Evolutionary conservation across 1,140 invertebrate genomes (phyloP).

Genomic region (Stegodyphus mimosarum): DNA sequence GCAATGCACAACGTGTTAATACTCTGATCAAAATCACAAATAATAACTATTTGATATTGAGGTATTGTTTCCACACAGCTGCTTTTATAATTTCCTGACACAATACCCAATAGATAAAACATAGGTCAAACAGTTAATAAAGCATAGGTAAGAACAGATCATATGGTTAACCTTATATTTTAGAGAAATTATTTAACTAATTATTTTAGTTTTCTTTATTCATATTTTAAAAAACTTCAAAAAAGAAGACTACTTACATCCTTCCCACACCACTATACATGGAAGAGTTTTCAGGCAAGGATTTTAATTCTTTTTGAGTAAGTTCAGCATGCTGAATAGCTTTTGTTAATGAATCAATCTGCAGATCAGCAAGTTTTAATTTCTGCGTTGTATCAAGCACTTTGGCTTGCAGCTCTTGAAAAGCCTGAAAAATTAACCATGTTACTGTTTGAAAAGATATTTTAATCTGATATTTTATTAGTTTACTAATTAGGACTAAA

Average conservation of each 20-base stretch:
- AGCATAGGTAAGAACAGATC: neutral
- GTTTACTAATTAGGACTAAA: too few species aligned
- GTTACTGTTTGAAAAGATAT: too few species aligned
- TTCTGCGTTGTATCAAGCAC: constrained; percentile 84
- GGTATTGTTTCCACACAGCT: too few species aligned
- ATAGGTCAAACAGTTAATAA: neutral
- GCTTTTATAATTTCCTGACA: neutral
- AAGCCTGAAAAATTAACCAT: constrained; percentile 73
- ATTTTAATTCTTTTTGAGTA: constrained; percentile 75
- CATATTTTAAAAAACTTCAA: neutral
- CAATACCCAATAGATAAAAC: constrained; percentile 29
- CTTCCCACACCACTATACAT: constrained; percentile 84
- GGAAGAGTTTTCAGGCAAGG: constrained; percentile 74
- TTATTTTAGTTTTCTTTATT: too few species aligned
- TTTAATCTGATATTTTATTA: too few species aligned
- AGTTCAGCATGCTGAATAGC: constrained; percentile 78
- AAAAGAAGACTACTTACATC: constrained; percentile 72
- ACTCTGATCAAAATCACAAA: too few species aligned
- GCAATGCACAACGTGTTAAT: too few species aligned
- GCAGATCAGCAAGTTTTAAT: constrained; percentile 80
- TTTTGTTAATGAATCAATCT: constrained; percentile 79
- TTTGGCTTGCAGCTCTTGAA: constrained; percentile 85
- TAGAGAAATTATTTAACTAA: too few species aligned
- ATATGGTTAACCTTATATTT: neutral
- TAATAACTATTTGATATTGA: too few species aligned